phyloP scores from a whole-genome alignment of 2,113 vertebrate genomes.

The Ctenomys sociabilis region DNA sequence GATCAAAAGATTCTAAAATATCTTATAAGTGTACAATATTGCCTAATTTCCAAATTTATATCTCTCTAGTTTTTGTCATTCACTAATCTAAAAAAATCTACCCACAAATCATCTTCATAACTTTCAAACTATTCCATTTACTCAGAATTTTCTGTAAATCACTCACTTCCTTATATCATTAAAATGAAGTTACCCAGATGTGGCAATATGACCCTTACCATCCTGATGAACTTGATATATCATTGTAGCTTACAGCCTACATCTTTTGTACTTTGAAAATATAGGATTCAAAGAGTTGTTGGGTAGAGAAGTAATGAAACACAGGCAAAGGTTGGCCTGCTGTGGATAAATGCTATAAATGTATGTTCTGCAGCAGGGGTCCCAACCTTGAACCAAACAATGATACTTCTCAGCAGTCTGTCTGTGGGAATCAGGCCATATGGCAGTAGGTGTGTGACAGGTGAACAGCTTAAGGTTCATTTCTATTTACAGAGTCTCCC shows the following conservation, averaged over 20 bases:
- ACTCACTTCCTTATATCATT: neutral
- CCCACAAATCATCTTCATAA: neutral
- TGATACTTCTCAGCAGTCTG: neutral
- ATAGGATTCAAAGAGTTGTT: neutral
- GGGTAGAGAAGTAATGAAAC: neutral
- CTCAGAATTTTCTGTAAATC: neutral
- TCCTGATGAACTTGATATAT: neutral
- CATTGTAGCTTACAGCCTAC: neutral
- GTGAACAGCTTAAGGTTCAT: neutral
- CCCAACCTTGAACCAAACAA: neutral
- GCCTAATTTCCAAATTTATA: constrained; percentile 3
- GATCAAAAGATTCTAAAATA: neutral
- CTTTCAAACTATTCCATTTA: constrained; percentile 24
- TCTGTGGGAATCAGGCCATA: neutral
- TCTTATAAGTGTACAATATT: neutral
- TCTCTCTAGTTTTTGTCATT: neutral
- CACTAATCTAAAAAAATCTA: neutral
- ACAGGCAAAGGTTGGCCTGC: neutral
- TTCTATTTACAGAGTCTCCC: neutral
- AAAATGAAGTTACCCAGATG: neutral
- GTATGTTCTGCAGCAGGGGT: neutral
- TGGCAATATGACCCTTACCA: neutral
- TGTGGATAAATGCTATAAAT: neutral
- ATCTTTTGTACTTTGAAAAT: neutral
- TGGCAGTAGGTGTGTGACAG: neutral